Percentiles rank a stretch among this genome's conserved stretches.
phyloP scores from a whole-genome alignment of 2,797 vertebrate genomes.

The Netta rufina region DNA sequence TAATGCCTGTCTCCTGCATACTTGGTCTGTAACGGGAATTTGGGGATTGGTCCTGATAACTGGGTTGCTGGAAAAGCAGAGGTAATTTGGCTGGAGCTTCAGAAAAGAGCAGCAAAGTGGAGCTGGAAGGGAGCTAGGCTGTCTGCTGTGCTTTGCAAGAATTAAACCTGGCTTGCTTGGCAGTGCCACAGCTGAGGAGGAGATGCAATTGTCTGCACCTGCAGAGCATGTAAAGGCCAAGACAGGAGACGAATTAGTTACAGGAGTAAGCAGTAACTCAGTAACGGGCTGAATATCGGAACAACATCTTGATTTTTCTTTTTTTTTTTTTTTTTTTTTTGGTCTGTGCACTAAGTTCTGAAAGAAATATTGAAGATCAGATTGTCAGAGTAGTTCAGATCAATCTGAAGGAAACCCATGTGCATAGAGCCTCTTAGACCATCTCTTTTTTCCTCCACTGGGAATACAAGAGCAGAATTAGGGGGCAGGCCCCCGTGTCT shows the following conservation, averaged over 20 bases:
- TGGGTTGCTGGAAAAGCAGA: background rate
- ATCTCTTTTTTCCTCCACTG: background rate
- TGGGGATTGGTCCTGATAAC: background rate
- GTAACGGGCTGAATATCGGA: background rate
- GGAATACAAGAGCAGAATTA: background rate
- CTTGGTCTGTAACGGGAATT: background rate
- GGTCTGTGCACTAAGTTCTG: background rate
- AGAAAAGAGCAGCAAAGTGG: background rate
- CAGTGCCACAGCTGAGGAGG: background rate
- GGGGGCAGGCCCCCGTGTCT: background rate
- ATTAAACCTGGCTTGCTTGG: background rate
- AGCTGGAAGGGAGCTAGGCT: background rate
- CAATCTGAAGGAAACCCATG: background rate
- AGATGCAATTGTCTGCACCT: background rate
- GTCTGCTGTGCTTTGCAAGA: background rate
- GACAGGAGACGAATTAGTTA: background rate
- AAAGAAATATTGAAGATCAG: background rate
- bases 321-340: background rate
- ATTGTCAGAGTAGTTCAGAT: background rate
- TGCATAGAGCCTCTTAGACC: background rate
- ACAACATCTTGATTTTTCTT: background rate
- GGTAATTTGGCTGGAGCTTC: background rate
- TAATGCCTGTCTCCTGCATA: background rate
- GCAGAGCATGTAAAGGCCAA: background rate
- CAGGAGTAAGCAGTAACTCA: background rate